phyloP scores from a whole-genome alignment of 1,140 invertebrate genomes.

The Apis cerana region DNA sequence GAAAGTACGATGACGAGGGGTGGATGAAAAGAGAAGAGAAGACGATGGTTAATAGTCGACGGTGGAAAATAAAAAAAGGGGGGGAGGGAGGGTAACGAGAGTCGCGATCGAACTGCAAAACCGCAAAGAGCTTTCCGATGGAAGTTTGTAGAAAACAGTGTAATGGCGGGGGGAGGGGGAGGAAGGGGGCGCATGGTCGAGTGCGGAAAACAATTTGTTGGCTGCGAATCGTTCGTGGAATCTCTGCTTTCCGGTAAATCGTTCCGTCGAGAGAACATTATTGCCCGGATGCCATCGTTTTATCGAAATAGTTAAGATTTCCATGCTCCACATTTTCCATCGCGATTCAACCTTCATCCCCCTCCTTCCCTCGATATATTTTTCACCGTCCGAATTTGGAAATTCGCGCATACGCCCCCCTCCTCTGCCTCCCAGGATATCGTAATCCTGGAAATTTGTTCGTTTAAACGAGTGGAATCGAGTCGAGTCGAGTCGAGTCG shows the following conservation, averaged over 20 bases:
- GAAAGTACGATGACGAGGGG: not conserved
- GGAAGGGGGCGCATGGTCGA: constrained; percentile 23
- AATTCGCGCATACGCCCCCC: too few species aligned
- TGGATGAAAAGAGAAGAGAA: not conserved
- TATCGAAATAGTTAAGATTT: constrained; percentile 32
- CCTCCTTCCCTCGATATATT: not conserved
- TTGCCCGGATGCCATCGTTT: constrained; percentile 18
- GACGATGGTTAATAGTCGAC: constrained; percentile 56
- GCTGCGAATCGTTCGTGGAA: constrained; percentile 48
- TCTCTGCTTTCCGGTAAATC: constrained; percentile 27
- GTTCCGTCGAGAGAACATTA: constrained; percentile 14
- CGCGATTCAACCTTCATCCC: not conserved
- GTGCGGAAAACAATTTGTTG: constrained; percentile 62
- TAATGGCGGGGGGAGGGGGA: not conserved
- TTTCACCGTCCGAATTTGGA: not conserved
- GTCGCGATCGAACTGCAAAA: constrained; percentile 47
- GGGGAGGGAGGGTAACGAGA: not conserved
- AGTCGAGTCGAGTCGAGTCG: not conserved
- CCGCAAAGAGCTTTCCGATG: constrained; percentile 64
- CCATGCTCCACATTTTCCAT: not conserved
- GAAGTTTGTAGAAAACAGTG: constrained; percentile 23
- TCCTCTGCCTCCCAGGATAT: too few species aligned
- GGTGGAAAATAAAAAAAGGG: not conserved
- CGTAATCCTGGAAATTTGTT: too few species aligned
- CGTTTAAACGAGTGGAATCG: not conserved